Evolutionary conservation across 2,888 invertebrate species (phyloP), one percentile per base, ranked within the genome.

Genomic region (Nomada goodeniana): DNA sequence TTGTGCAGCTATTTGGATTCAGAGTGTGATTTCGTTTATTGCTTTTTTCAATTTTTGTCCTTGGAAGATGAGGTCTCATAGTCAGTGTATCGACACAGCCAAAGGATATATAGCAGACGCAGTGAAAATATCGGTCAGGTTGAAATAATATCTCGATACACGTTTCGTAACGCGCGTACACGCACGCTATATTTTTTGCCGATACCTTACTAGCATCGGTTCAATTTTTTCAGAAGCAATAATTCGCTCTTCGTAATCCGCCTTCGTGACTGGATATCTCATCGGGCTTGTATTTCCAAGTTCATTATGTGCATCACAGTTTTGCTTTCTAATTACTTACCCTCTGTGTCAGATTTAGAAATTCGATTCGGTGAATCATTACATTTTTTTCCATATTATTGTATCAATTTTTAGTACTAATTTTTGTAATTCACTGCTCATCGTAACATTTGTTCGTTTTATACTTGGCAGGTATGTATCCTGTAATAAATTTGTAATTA

Each of bases 101-200:
- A 23, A 47, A 7, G 36, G 2, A 10, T 50, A 13, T 47, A 57
- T 10, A 59, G 29, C 52, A 29, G 13, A 42, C 76, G 53, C 52
- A 76, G 52, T 67, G 77, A 76, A 77, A 76, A 59, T 76, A 76
- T 29, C 18, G 44, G 5, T 52, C n/a, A 44, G 67, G 53, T 67
- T 76, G 2, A 26, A 26, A 26, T 13, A 42, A 52, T 29, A 23
- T 20, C 29, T 64, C 23, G 9, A 10, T n/a, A 29, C 47, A 20
- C 26, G n/a, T 50, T 26, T 57, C 23, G 42, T 44, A 63, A 73
- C 15, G n/a, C 29, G 26, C 53, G n/a, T 11, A 52, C 26, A 26
- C 18, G n/a, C 7, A n/a, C 18, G 29, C 5, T 50, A 50, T 57
- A 76, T 42, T 20, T 29, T 57, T 64, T 29, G 7, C 5, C 4